These are phyloP conservation scores for Sylvietta virens DNA, from an alignment of 2,113 vertebrate genomes.

Conservation along the genomic window DNA sequence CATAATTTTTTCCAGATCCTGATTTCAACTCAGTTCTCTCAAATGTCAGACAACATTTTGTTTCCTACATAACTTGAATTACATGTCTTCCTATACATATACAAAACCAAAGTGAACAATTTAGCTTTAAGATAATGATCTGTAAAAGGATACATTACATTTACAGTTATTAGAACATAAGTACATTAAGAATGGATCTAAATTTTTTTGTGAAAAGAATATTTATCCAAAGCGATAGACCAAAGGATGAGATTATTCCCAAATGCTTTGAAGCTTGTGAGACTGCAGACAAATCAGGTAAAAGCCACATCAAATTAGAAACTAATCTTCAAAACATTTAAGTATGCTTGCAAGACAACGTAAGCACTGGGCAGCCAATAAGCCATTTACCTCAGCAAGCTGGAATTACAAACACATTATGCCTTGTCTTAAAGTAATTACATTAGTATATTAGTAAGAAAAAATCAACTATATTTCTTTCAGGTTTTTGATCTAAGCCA, in stretches of 20 bases:
- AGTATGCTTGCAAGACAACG: neutral
- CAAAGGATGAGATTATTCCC: neutral
- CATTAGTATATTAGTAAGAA: neutral
- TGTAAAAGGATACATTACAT: neutral
- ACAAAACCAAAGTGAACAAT: neutral
- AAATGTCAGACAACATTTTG: neutral
- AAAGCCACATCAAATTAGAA: constrained; percentile 22
- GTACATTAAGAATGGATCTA: neutral
- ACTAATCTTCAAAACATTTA: constrained; percentile 46
- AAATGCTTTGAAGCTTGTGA: neutral
- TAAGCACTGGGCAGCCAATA: neutral
- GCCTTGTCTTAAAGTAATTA: neutral
- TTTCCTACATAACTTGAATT: neutral
- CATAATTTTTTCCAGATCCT: neutral
- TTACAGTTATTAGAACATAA: neutral
- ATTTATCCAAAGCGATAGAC: neutral
- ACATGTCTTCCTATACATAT: neutral
- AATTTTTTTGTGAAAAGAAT: neutral
- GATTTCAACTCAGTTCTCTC: neutral
- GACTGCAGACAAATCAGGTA: constrained; percentile 26
- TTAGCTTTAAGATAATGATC: neutral
- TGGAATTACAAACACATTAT: constrained; percentile 15
- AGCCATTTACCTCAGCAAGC: constrained; percentile 46
- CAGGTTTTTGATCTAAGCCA: neutral
- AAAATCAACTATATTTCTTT: neutral